Base-by-base conservation (phyloP, 2,888 invertebrate genomes). In the Pheosia gnoma region DNA sequence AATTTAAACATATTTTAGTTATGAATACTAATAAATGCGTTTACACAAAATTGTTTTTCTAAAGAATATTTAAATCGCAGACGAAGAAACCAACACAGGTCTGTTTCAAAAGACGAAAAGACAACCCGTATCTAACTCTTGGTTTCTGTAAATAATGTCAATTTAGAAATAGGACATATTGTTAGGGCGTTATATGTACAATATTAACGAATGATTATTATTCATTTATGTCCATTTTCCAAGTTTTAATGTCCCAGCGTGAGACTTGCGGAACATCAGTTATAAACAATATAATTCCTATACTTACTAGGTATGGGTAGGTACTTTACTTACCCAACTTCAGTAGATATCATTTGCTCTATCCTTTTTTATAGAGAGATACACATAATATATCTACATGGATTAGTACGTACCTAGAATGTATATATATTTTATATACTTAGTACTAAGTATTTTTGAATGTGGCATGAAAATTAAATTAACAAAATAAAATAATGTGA, bases 11-110 rank as follows among this genome's bases (percentile, higher is more conserved):
- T 83, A 85, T 51, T 53, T 53, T 37, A 47, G 8, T 83, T 82
- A 84, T 80, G 71, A 79, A 77, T 82, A 83, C 87, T 89, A 90
- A 84, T 90, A 91, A 91, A 91, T 91, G 90, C 91, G 85, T 84
- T 11, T 86, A 87, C 76, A 83, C 54, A 77, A 72, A 76, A 65
- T 61, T 66, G 77, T 67, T 81, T 25, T 76, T 72, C 59, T 72
- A 70, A 76, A 72, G 60, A 62, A 64, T 57, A 70, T 75, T 75
- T 74, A 63, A 70, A 70, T 67, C 76, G 77, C 70, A 75, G 61
- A 70, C 65, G 70, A 9, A 53, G 47, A 67, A 60, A 58, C 61
- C 47, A 70, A 25, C 25, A 63, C 61, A 60, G 59, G 70, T 68
- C 64, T 51, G 25, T 11, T 73, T 59, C 37, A 73, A 67, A 77